phyloP scores from a whole-genome alignment of 2,797 vertebrate genomes.

The Atherinosoma microstoma region DNA sequence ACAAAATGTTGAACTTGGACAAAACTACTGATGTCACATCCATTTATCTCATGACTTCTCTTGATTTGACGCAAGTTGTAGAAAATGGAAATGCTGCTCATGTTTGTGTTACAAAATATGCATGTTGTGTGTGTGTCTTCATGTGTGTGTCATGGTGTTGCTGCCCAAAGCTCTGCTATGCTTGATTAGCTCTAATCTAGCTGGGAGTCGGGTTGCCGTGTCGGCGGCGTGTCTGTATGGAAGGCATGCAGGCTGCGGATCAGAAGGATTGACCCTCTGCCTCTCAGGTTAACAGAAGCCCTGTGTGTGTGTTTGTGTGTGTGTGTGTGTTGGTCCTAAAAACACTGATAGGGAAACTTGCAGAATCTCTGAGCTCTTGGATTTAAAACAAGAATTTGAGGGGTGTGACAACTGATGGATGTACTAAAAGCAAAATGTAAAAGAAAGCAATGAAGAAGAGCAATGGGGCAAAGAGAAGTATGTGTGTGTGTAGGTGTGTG shows the following conservation, averaged over 20 bases:
- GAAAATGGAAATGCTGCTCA: conserved; percentile 3
- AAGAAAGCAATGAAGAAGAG: neutral
- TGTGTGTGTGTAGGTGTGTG: neutral
- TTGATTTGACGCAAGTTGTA: neutral
- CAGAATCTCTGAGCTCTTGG: conserved; percentile 39
- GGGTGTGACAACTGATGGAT: conserved; percentile 5
- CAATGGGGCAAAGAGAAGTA: conserved; percentile 21
- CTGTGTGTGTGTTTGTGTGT: conserved; percentile 56
- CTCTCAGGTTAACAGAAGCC: conserved; percentile 87
- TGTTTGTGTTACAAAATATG: conserved; percentile 4
- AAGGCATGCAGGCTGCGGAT: conserved; percentile 82
- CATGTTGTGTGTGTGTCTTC: conserved; percentile 20
- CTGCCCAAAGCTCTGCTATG: conserved; percentile 66
- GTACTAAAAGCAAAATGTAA: neutral
- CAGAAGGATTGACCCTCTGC: conserved; percentile 83
- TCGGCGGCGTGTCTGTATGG: conserved; percentile 78
- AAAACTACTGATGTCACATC: neutral
- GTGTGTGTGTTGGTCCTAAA: conserved; percentile 45
- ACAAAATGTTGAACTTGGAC: neutral
- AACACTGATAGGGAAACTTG: conserved; percentile 24
- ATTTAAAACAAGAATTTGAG: conserved; percentile 19
- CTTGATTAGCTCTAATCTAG: conserved; percentile 80
- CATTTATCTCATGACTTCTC: neutral
- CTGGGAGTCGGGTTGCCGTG: conserved; percentile 81
- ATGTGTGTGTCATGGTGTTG: conserved; percentile 36